Evolutionary conservation across 2,888 invertebrate species (phyloP).

Genomic region (Cephalotes varians): DNA sequence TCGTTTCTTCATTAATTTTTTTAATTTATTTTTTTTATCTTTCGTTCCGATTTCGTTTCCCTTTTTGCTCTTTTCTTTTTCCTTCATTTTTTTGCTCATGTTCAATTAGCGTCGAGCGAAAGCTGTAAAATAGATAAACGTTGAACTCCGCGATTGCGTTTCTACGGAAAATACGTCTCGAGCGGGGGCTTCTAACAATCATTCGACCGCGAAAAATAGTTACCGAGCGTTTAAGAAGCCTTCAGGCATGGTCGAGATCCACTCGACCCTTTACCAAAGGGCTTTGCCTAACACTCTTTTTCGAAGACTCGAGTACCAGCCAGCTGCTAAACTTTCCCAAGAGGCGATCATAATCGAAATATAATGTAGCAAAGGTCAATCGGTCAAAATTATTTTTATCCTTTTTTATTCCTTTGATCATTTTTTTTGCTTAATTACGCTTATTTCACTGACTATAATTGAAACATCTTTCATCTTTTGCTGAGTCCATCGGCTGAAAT

Average conservation of each 20-base stretch:
- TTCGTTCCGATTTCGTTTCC: neutral
- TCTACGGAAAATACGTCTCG: slow-evolving; percentile 11
- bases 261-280: slow-evolving; percentile 31
- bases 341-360: slow-evolving; percentile 22
- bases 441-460: neutral
- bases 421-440: neutral
- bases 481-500: neutral
- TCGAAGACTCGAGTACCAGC: neutral
- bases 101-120: neutral
- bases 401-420: neutral
- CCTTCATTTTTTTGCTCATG: neutral
- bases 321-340: slow-evolving; percentile 13
- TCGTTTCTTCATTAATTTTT: neutral
- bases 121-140: neutral
- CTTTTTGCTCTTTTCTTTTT: neutral
- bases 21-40: neutral
- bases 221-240: slow-evolving; percentile 32
- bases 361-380: neutral
- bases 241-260: slow-evolving; percentile 18
- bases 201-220: slow-evolving; percentile 26
- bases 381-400: slow-evolving; percentile 8
- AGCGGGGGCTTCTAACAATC: slow-evolving; percentile 14
- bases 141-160: neutral
- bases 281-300: slow-evolving; percentile 31
- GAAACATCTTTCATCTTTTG: neutral